Base-by-base conservation (phyloP, 2,888 invertebrate genomes). In the Pristionchus fissidentatus region DNA sequence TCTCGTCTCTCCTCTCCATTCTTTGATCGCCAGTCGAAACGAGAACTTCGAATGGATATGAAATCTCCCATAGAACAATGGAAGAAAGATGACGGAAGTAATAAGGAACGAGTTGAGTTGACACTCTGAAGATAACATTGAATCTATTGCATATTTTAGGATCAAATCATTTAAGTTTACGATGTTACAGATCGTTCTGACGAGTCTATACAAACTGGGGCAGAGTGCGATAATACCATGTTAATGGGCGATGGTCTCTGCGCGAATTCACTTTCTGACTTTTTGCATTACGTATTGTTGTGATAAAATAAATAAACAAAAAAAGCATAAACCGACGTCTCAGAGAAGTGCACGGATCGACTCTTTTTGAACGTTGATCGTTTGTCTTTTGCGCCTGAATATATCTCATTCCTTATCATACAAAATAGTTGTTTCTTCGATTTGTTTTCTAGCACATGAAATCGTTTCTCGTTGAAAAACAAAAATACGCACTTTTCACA, bases 31-130 rank as follows among this genome's bases (percentile, higher is more conserved):
- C 70, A 46, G 29, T 70, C 19, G 29, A 49, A 29, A 38, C 7
- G 43, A 82, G 35, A n/a, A 43, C 70, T 29, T 82, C 82, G 70
- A 82, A 82, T 43, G 82, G 82, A 82, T 82, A 82, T 38, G 82
- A 82, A 35, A 82, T 82, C 82, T 82, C 82, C 82, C 82, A 82
- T 3, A 82, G 82, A 52, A 82, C 82, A 19, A 82, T 82, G 2
- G 62, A 46, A 22, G 43, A 35, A 29, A 82, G 15, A 19, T 41
- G 62, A 70, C 82, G 82, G 70, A 82, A 82, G 82, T 82, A 82
- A 35, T 43, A 82, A 1, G 82, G 82, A 41, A 82, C 49, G 66
- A 82, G 22, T 49, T 70, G 70, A 15, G 32, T 8, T 0, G 29
- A 52, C 10, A 70, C 66, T 32, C 82, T 82, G 49, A 29, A 13